Evolutionary conservation across 2,113 vertebrate genomes (phyloP).

Genomic region (Lanius ludovicianus): DNA sequence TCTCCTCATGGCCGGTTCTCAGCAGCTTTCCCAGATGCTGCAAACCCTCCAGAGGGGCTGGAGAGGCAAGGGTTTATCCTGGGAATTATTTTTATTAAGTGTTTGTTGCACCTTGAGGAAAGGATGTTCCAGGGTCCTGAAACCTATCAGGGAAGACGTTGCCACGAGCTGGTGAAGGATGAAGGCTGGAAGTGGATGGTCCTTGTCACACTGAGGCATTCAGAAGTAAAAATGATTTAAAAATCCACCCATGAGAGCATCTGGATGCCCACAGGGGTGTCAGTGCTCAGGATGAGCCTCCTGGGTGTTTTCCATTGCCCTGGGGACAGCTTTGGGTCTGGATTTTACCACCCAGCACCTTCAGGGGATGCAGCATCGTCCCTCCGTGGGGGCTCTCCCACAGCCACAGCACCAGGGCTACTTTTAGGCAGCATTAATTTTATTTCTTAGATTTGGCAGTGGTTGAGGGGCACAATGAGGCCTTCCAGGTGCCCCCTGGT

Average conservation of each 20-base stretch:
- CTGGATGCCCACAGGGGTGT: not conserved
- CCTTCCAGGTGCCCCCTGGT: not conserved
- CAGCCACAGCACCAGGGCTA: not conserved
- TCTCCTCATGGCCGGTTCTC: fast-evolving
- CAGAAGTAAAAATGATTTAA: not conserved
- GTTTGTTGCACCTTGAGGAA: not conserved
- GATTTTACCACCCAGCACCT: not conserved
- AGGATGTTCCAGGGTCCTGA: not conserved
- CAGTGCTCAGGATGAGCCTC: not conserved
- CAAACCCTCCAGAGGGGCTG: not conserved
- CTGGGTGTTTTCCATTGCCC: fast-evolving
- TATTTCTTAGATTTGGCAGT: not conserved
- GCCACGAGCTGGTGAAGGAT: fast-evolving
- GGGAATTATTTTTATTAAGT: not conserved
- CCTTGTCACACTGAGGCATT: not conserved
- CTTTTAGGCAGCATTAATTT: fast-evolving
- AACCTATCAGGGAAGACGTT: fast-evolving
- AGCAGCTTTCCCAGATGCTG: not conserved
- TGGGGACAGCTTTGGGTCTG: not conserved
- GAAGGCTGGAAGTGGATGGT: not conserved
- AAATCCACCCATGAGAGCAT: not conserved
- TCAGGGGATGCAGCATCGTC: not conserved
- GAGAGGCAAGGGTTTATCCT: not conserved
- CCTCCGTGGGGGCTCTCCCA: fast-evolving
- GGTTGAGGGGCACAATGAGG: fast-evolving